Evolutionary conservation across 1,140 invertebrate species (phyloP).

Genomic region (Microplitis mediator): DNA sequence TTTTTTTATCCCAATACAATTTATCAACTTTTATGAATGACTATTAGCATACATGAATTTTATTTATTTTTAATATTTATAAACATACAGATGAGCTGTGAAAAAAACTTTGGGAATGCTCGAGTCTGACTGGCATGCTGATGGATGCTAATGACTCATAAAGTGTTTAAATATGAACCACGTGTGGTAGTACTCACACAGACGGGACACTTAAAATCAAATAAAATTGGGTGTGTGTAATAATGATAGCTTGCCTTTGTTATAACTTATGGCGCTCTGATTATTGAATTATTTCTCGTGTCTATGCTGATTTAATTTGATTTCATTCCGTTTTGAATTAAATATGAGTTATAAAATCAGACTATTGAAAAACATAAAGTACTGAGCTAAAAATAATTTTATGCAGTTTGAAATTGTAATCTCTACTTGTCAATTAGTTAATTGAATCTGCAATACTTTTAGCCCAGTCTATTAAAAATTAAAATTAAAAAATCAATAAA

Average conservation of each 20-base stretch:
- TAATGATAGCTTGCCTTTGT: constrained; percentile 30
- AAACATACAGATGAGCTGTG: not conserved
- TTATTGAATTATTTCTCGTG: not conserved
- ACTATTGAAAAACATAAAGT: not conserved
- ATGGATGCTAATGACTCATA: constrained; percentile 25
- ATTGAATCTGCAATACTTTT: too few species aligned
- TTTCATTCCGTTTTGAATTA: constrained; percentile 2
- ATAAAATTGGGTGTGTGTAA: constrained; percentile 10
- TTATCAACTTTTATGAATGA: too few species aligned
- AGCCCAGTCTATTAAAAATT: too few species aligned
- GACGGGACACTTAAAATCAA: not conserved
- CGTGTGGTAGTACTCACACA: not conserved
- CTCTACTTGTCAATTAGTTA: too few species aligned
- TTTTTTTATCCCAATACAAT: too few species aligned
- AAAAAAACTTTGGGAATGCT: not conserved
- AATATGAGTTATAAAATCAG: not conserved
- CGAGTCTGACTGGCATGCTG: not conserved
- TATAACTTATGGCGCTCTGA: not conserved
- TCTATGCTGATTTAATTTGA: not conserved
- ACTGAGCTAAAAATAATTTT: too few species aligned
- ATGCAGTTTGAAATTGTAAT: too few species aligned
- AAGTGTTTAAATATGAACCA: constrained; percentile 7
- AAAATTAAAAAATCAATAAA: too few species aligned
- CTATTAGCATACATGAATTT: too few species aligned
- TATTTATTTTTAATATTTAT: not conserved